Percentiles rank a stretch among this genome's conserved stretches.
phyloP scores from a whole-genome alignment of 2,888 invertebrate genomes.

The Pristionchus maxplancki region DNA sequence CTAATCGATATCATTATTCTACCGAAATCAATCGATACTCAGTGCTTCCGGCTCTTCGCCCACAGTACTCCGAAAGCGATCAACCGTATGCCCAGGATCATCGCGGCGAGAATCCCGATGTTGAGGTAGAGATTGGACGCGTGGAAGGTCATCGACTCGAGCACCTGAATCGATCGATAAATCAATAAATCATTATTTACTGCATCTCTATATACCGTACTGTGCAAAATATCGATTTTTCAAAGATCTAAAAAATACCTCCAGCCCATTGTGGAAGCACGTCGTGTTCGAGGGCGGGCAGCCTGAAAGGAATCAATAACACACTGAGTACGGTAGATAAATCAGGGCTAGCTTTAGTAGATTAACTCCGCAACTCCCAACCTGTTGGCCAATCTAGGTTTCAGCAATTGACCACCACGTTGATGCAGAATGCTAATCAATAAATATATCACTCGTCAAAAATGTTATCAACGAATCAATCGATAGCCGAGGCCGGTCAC shows the following conservation, averaged over 20 bases:
- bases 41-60: conserved; percentile 55
- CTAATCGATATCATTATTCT: not conserved
- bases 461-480: too few species aligned
- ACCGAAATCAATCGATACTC: conserved; percentile 4
- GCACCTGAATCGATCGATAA: conserved; percentile 61
- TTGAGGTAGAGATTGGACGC: conserved; percentile 62
- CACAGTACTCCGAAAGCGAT: conserved; percentile 69
- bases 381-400: too few species aligned
- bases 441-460: not conserved
- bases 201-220: too few species aligned
- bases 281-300: not conserved
- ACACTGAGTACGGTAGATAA: not conserved
- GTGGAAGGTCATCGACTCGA: conserved; percentile 66
- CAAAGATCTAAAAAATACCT: not conserved
- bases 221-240: too few species aligned
- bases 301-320: conserved; percentile 48
- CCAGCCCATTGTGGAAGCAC: conserved; percentile 34
- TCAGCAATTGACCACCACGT: too few species aligned
- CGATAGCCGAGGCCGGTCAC: too few species aligned
- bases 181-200: conserved; percentile 59
- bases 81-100: conserved; percentile 68
- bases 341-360: too few species aligned
- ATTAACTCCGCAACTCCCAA: too few species aligned
- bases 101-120: conserved; percentile 60
- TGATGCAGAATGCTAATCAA: too few species aligned